Conservation (phyloP, 2,888 invertebrate genomes). For the Galeopsomyia nigrocyanea region DNA sequence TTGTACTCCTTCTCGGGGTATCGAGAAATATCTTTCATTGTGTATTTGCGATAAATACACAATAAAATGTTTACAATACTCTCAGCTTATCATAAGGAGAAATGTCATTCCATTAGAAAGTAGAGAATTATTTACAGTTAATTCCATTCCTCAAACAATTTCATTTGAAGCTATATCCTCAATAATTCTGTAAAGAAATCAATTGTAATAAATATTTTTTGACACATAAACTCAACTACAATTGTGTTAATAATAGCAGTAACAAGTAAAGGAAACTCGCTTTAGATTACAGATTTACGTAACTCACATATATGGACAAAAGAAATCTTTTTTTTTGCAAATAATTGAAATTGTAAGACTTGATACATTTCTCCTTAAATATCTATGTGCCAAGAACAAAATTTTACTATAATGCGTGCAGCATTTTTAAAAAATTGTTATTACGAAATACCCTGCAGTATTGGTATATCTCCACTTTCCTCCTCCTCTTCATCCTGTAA, state of each 20-base stretch:
- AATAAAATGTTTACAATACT: conserved; percentile 38
- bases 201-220: not conserved
- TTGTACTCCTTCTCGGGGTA: conserved; percentile 38
- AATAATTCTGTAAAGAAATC: not conserved
- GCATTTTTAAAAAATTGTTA: conserved; percentile 50
- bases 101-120: conserved; percentile 21
- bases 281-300: not conserved
- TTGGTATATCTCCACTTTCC: conserved; percentile 64
- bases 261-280: not conserved
- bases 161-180: conserved; percentile 29
- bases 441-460: conserved; percentile 67
- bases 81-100: conserved; percentile 26
- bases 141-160: conserved; percentile 14
- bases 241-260: not conserved
- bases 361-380: conserved; percentile 32
- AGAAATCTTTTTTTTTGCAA: not conserved
- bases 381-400: conserved; percentile 21
- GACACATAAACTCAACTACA: not conserved
- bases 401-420: conserved; percentile 34
- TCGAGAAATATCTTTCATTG: conserved; percentile 36
- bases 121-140: conserved; percentile 3
- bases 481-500: conserved; percentile 69
- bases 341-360: conserved; percentile 3
- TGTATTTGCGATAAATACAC: conserved; percentile 40
- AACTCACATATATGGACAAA: not conserved